phyloP scores from a whole-genome alignment of 1,140 invertebrate genomes.

The Macrobrachium rosenbergii region DNA sequence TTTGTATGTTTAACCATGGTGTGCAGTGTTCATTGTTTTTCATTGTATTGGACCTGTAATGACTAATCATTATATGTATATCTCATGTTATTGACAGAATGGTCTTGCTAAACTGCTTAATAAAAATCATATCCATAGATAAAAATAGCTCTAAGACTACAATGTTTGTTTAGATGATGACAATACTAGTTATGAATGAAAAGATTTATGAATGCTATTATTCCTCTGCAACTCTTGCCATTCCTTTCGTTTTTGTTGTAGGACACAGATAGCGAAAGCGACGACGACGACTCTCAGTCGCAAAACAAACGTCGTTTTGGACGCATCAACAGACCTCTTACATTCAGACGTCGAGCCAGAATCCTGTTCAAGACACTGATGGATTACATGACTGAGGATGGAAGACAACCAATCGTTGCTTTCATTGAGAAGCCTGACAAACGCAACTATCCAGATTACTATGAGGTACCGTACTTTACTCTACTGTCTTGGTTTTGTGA shows the following conservation, averaged over 20 bases:
- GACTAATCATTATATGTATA: too few relatives aligned
- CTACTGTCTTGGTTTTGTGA: not conserved
- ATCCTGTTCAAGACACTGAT: constrained; percentile 66
- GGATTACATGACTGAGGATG: constrained; percentile 66
- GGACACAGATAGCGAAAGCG: constrained; percentile 55
- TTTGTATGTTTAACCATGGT: too few relatives aligned
- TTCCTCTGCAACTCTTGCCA: too few relatives aligned
- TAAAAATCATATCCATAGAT: too few relatives aligned
- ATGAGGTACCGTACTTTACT: constrained; percentile 42
- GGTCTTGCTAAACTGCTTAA: too few relatives aligned
- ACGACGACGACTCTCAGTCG: constrained; percentile 48
- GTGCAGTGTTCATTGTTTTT: too few relatives aligned
- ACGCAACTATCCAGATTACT: constrained; percentile 64
- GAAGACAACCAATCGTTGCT: constrained; percentile 65
- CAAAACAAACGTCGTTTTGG: constrained; percentile 11
- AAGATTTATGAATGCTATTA: too few relatives aligned
- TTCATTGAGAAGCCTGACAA: constrained; percentile 65
- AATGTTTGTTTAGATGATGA: too few relatives aligned
- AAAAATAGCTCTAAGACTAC: too few relatives aligned
- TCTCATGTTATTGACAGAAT: too few relatives aligned
- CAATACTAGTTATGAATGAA: too few relatives aligned
- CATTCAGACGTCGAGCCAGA: constrained; percentile 63
- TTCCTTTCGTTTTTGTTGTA: not conserved
- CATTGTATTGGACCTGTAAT: too few relatives aligned
- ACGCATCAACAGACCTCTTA: constrained; percentile 32